Base-by-base conservation (phyloP, 2,888 invertebrate species). In the Mythimna pallens region DNA sequence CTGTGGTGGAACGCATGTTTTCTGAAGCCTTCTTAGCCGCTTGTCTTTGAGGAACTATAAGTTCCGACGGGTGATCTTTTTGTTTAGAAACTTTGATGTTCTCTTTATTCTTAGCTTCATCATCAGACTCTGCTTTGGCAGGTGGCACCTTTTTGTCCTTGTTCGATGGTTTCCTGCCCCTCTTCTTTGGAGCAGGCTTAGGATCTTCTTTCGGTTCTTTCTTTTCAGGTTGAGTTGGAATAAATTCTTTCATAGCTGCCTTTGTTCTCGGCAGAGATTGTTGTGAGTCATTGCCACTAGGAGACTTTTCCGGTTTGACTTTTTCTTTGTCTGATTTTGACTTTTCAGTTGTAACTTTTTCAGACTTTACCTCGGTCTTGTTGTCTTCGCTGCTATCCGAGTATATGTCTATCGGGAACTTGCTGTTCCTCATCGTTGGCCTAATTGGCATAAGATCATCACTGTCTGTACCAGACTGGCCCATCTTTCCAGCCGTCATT, bases 21-120 rank as follows among this genome's bases (percentile, higher is more conserved):
- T 99, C 98, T 1, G 98, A 98, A 1, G 99, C 99, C 90, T 98
- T 99, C 92, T 98, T 99, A 40, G 99, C 99, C 43, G 99, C 99
- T 93, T 98, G 98, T 68, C 99, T 96, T 91, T 99, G 99, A 3
- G 99, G 99, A 58, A 99, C 99, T 82, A 99, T 98, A 67, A 98
- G 96, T 93, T 98, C 98, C 2, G 98, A 97, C n/a, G 98, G 97
- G 86, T 97, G 95, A 73, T 97, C 97, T 85, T 97, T 97, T 86
- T 94, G 93, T 84, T 96, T 96, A 0, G 93, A 89, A 36, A 91
- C 89, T 87, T 96, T 96, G 3, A 93, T 89, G 80, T 95, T 96
- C 87, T 96, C 96, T 88, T 96, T 97, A 82, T 95, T 94, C 84
- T 94, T 96, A 12, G 93, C 92, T 80, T 96, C 96, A 86, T 96